Evolutionary conservation across 2,888 invertebrate species (phyloP).

Genomic region (Sinohyriopsis cumingii): DNA sequence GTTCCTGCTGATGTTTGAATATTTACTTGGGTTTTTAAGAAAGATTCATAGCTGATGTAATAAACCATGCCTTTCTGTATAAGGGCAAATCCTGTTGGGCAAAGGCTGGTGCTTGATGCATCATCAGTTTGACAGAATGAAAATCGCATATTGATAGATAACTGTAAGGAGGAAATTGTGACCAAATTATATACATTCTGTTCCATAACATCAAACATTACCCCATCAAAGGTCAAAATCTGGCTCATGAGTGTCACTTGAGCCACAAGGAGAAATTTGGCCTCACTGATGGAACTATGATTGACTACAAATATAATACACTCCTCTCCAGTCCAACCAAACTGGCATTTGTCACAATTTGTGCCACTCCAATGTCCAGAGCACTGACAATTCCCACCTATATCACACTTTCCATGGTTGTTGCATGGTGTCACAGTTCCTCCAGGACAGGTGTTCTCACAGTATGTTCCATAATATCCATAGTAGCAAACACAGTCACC

Average conservation of each 20-base stretch:
- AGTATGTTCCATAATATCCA: slow-evolving; percentile 52
- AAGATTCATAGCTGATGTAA: slow-evolving; percentile 29
- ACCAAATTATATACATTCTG: too few relatives aligned
- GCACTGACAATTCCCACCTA: slow-evolving; percentile 46
- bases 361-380: slow-evolving; percentile 42
- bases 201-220: slow-evolving; percentile 26
- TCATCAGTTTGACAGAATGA: too few relatives aligned
- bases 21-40: slow-evolving; percentile 17
- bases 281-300: slow-evolving; percentile 17
- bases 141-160: too few relatives aligned
- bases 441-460: slow-evolving; percentile 47
- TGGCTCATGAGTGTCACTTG: slow-evolving; percentile 44
- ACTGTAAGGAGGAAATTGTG: too few relatives aligned
- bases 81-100: slow-evolving; percentile 26
- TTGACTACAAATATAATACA: slow-evolving; percentile 40
- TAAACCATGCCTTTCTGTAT: slow-evolving; percentile 21
- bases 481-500: slow-evolving; percentile 43
- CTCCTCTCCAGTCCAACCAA: slow-evolving; percentile 46
- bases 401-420: slow-evolving; percentile 44
- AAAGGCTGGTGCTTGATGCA: slow-evolving; percentile 2
- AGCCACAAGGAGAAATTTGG: slow-evolving; percentile 28
- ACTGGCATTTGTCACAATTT: slow-evolving; percentile 41
- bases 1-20: background rate
- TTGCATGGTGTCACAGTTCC: slow-evolving; percentile 44
- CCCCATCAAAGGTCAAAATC: slow-evolving; percentile 49